Conservation (phyloP, 2,888 invertebrate genomes). For the Lepidocyrtoides sp. region DNA sequence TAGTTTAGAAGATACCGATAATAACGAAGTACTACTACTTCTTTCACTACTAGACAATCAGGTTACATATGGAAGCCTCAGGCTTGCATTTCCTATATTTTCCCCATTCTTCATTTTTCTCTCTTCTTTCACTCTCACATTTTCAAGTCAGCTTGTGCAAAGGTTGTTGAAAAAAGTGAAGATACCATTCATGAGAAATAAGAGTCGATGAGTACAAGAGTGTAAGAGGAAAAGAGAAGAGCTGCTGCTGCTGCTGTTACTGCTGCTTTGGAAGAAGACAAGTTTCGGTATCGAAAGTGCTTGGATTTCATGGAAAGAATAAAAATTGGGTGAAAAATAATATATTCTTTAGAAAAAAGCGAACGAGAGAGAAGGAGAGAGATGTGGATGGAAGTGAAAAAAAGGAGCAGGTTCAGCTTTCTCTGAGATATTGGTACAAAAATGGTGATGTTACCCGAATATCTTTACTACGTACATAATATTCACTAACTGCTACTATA, state of each 20-base stretch:
- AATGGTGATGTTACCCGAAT: conserved; percentile 24
- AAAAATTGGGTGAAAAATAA: conserved; percentile 64
- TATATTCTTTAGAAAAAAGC: conserved; percentile 43
- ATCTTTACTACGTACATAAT: conserved; percentile 8
- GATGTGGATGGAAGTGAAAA: neutral
- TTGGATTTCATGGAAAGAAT: conserved; percentile 56
- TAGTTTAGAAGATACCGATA: conserved; percentile 29
- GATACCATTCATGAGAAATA: conserved; percentile 43
- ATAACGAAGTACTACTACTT: no score
- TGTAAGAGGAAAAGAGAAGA: neutral
- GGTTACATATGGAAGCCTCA: conserved; percentile 65
- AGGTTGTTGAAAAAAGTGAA: conserved; percentile 38
- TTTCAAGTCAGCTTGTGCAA: conserved; percentile 12
- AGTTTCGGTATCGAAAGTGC: conserved; percentile 34
- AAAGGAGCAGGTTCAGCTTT: conserved; percentile 36
- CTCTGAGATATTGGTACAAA: conserved; percentile 24
- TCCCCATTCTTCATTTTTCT: conserved; percentile 15
- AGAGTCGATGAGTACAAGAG: conserved; percentile 22
- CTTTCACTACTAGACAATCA: conserved; percentile 53
- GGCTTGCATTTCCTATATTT: conserved; percentile 61
- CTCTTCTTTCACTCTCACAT: conserved; percentile 19
- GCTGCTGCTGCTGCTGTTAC: neutral
- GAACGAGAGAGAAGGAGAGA: neutral
- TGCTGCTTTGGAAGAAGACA: conserved; percentile 25
- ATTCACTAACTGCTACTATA: neutral